phyloP scores from a whole-genome alignment of 2,113 vertebrate species.

The Lycocorax pyrrhopterus region DNA sequence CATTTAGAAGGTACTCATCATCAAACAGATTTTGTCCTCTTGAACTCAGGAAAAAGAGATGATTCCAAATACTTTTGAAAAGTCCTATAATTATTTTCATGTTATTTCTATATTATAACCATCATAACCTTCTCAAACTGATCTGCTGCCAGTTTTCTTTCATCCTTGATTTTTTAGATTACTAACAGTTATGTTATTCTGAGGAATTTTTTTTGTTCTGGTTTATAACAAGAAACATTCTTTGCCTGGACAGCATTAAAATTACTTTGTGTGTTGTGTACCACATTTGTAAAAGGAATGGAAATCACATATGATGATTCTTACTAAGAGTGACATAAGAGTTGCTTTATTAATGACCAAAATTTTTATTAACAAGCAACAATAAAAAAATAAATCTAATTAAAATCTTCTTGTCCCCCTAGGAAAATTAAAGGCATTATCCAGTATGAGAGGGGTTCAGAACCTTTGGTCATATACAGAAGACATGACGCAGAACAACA shows the following conservation, averaged over 20 bases:
- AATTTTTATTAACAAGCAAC: neutral
- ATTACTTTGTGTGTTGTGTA: neutral
- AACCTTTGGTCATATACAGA: neutral
- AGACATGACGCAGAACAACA: neutral
- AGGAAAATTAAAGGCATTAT: neutral
- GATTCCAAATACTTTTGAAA: neutral
- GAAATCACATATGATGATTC: neutral
- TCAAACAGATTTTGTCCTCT: neutral
- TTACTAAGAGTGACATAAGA: neutral
- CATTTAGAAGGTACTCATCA: neutral
- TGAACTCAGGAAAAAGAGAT: neutral
- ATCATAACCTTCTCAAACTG: neutral
- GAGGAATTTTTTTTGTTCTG: neutral
- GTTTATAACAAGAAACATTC: neutral
- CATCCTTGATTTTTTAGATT: neutral
- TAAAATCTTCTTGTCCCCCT: neutral
- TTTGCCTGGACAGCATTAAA: neutral
- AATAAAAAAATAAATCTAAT: neutral
- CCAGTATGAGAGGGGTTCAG: neutral
- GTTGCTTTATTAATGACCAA: neutral
- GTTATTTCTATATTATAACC: neutral
- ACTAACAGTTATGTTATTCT: neutral
- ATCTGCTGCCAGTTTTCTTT: neutral
- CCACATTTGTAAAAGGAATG: neutral
- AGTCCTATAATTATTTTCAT: neutral